Evolutionary conservation across 2,113 vertebrate species (phyloP).

Genomic region (Eulemur macaco): DNA sequence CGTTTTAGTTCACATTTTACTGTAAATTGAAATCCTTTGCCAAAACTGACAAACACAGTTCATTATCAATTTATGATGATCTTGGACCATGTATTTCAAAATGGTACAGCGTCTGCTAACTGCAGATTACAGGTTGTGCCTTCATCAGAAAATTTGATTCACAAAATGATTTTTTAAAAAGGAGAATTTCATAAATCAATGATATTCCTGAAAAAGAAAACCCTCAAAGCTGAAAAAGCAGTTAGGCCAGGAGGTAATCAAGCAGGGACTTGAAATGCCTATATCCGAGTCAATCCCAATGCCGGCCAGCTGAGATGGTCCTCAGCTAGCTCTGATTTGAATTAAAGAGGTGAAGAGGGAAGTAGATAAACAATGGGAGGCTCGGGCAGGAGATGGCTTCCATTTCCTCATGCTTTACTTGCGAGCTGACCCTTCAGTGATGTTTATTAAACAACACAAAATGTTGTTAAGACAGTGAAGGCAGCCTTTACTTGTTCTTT

Average conservation of each 20-base stretch:
- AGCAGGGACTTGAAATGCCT: neutral
- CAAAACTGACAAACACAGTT: conserved; percentile 56
- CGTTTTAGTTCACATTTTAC: conserved; percentile 51
- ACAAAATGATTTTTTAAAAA: neutral
- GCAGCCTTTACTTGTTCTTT: neutral
- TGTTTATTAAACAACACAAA: neutral
- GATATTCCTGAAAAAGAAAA: conserved; percentile 64
- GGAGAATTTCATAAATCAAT: conserved; percentile 54
- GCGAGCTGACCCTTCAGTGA: neutral
- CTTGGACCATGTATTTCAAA: conserved; percentile 29
- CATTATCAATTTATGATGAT: neutral
- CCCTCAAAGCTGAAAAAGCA: conserved; percentile 82
- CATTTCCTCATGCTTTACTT: neutral
- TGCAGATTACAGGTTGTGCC: conserved; percentile 61
- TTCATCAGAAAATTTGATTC: conserved; percentile 46
- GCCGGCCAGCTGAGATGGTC: neutral
- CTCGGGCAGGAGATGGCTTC: neutral
- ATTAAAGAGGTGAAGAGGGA: neutral
- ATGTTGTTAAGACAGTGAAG: neutral
- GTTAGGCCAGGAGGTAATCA: conserved; percentile 46
- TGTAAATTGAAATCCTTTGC: conserved; percentile 61
- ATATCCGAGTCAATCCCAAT: neutral
- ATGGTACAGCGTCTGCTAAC: conserved; percentile 46
- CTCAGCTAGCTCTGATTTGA: neutral
- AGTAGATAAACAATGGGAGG: neutral